These are phyloP conservation scores for Agrilus cyanescens DNA, from an alignment of 2,888 invertebrate species.

Conservation along the genomic window DNA sequence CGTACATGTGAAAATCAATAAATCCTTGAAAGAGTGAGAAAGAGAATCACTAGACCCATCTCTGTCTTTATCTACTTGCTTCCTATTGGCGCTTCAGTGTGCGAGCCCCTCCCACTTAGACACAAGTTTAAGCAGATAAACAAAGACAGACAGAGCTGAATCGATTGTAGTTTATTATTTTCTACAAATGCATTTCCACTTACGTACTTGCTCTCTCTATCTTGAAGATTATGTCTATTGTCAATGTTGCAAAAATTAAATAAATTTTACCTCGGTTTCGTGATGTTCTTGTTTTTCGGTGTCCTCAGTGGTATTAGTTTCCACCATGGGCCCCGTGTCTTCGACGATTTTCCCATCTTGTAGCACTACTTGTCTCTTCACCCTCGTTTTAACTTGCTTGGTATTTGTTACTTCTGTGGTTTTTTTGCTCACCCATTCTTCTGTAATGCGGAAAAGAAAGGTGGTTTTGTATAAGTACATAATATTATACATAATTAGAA, in stretches of 20 bases:
- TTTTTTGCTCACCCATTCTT: constrained; percentile 88
- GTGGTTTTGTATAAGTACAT: background rate
- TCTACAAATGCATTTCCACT: too few species aligned
- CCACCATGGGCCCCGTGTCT: constrained; percentile 82
- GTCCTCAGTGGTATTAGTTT: constrained; percentile 84
- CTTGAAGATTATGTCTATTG: too few species aligned
- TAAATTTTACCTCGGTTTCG: constrained; percentile 58
- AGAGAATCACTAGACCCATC: too few species aligned
- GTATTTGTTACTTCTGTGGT: constrained; percentile 83
- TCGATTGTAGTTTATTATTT: too few species aligned
- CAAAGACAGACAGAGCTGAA: too few species aligned
- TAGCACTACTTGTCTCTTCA: constrained; percentile 76
- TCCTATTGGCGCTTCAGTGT: too few species aligned
- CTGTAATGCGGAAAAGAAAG: constrained; percentile 40
- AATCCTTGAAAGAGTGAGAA: too few species aligned
- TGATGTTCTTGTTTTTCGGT: constrained; percentile 81
- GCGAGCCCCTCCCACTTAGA: too few species aligned
- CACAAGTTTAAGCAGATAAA: too few species aligned
- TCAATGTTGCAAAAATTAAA: background rate
- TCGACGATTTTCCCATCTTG: constrained; percentile 85
- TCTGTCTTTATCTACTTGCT: too few species aligned
- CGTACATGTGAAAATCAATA: too few species aligned
- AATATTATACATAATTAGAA: background rate
- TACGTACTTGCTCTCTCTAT: too few species aligned
- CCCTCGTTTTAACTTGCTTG: constrained; percentile 81